Evolutionary conservation across 2,113 vertebrate genomes (phyloP), one percentile per base, ranked within the genome.

Genomic region (Centrocercus urophasianus): DNA sequence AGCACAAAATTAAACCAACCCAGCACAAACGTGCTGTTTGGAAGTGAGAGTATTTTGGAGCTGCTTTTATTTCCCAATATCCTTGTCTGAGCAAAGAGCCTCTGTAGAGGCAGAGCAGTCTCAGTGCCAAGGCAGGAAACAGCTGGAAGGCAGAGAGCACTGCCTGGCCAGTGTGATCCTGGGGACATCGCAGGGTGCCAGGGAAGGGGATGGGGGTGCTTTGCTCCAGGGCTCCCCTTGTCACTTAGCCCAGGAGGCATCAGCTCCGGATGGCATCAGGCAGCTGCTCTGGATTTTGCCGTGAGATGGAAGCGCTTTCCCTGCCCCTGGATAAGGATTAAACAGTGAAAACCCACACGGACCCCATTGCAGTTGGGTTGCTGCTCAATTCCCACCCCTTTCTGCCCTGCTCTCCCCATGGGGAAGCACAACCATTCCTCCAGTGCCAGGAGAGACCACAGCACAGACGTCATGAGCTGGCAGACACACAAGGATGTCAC

Each of bases 401-500:
- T 9, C 67, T 66, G 11, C 21, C 85, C 66, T 2, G 0, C 9
- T 25, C 34, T 48, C 34, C 71, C 32, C 0, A 4, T 22, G 0
- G 1, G n/a, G 70, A 24, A 71, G 57, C 70, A 7, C 21, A n/a
- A 34, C 52, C 4, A 0, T 13, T 67, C 38, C 40, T 73, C 24
- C 73, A 79, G 38, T 4, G 1, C 71, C 28, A 10, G 21, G 57
- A 75, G 36, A 76, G 43, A 28, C 1, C 32, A 40, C 0, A 3
- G 86, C 43, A 10, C 24, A 0, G 74, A 60, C 48, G 34, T 76
- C 16, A 71, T 10, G 45, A 78, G 20, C 22, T 79, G 66, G 66
- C 52, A 86, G 94, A 96, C 74, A 94, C 90, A 84, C 10, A 94
- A 96, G 76, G 69, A 96, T n/a, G 42, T 84, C 95, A 83, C 85